Evolutionary conservation across 2,888 invertebrate genomes (phyloP), one percentile per base, ranked within the genome.

Genomic region (Oligia strigilis): DNA sequence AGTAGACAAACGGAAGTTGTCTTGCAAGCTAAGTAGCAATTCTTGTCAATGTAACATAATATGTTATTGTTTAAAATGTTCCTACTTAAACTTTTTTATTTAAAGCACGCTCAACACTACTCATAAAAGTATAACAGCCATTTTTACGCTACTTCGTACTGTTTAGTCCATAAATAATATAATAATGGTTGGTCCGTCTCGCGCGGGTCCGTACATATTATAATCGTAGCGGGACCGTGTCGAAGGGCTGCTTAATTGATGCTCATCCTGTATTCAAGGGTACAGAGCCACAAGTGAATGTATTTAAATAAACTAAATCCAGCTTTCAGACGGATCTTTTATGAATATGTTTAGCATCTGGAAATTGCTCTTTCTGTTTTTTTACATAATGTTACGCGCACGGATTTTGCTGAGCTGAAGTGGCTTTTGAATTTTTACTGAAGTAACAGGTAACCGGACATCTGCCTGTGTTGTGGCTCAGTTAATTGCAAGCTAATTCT

Each of bases 231-330:
- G 89, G 81, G 90, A 83, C 88, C 86, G 89, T 87, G 92, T 90
- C 91, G 91, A 92, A 92, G 85, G 90, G 89, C 90, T 93, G 90
- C 92, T 90, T 95, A 95, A 95, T 95, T 95, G 94, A 94, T 94
- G 94, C 93, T 94, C 94, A 94, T 94, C 92, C 92, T 91, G 90
- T 93, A 95, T 94, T 95, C 94, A 94, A 93, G 93, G 94, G 94
- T 93, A 93, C 91, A 92, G 91, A 93, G 93, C 92, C 93, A 92
- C 92, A 91, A 92, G 92, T 92, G 92, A 93, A 92, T 90, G 92
- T 89, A 92, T 91, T 89, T 94, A 94, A 85, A 85, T 94, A 85
- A 86, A 84, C 85, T 79, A 81, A 89, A 89, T 79, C 78, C 84
- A 73, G 77, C 71, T 84, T 88, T 71, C 81, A 78, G 77, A 69